Evolutionary conservation across 2,113 vertebrate species (phyloP).

Genomic region (Microcebus jonahi): DNA sequence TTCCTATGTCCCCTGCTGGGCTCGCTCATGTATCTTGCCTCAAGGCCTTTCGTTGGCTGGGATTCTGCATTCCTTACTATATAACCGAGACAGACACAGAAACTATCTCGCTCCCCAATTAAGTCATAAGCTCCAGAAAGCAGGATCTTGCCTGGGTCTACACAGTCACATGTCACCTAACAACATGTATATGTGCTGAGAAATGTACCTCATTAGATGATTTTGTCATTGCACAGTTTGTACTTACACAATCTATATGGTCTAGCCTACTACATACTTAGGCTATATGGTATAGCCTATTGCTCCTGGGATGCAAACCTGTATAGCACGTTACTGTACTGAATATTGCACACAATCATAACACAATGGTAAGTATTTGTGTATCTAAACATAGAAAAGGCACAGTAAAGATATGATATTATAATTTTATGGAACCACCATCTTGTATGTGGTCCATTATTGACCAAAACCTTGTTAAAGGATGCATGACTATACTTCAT

Average conservation of each 20-base stretch:
- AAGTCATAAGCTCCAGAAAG: background rate
- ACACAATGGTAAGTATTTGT: background rate
- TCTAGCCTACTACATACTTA: background rate
- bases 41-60: background rate
- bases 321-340: background rate
- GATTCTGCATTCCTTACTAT: background rate
- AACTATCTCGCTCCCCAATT: fast-evolving
- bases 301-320: too few relatives aligned
- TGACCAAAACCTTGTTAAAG: background rate
- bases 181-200: background rate
- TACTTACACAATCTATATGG: background rate
- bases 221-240: background rate
- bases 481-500: background rate
- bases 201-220: background rate
- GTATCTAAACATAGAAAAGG: background rate
- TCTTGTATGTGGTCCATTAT: background rate
- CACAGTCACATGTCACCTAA: background rate
- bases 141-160: too few relatives aligned
- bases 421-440: background rate
- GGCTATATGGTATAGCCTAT: background rate
- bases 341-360: background rate
- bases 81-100: background rate
- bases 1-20: fast-evolving
- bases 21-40: background rate
- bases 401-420: background rate